Base-by-base conservation (phyloP, 2,797 vertebrate species). In the Sebastes oblongus region DNA sequence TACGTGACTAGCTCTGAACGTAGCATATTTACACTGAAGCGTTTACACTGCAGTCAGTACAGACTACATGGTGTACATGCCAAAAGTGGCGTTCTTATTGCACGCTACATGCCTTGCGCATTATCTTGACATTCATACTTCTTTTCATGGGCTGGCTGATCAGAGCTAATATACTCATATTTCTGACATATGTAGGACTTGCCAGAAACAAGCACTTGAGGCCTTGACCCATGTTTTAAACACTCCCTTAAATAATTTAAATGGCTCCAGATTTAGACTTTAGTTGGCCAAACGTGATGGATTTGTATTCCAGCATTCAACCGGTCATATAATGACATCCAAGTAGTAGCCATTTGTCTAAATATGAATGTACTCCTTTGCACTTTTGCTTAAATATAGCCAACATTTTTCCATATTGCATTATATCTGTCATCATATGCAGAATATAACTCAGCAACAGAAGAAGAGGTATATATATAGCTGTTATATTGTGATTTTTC, bases 221-320 rank as follows among this genome's bases (percentile, higher is more conserved):
- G 39, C 12, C 56, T 3, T 71, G 80, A 86, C 82, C 70, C 36
- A 22, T 78, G 81, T 81, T 77, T 74, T 59, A 79, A 87, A 81
- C 69, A 58, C 27, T 25, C 75, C 30, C 56, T 70, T 75, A 69
- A 83, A 80, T 86, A 13, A 87, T 81, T 66, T 22, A 62, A 89
- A 85, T 66, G 50, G 74, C 36, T 83, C 77, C 79, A 27, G n/a
- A 80, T 89, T 87, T 82, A 84, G 81, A 87, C 56, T 72, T n/a
- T 62, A 75, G 24, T 56, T 59, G 25, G 55, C 73, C 54, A 60
- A 81, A 80, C 58, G 3, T 90, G 83, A 88, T 68, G 27, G 18
- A 89, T 81, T 66, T 32, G 25, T 71, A 68, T 80, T 87, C 78
- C 75, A 76, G 52, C 42, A 36, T 79, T 85, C 61, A 9, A 78